Percentiles rank a stretch among this genome's conserved stretches.
Evolutionary conservation across 1,140 invertebrate species (phyloP).

Genomic region (Sarcophaga bullata): DNA sequence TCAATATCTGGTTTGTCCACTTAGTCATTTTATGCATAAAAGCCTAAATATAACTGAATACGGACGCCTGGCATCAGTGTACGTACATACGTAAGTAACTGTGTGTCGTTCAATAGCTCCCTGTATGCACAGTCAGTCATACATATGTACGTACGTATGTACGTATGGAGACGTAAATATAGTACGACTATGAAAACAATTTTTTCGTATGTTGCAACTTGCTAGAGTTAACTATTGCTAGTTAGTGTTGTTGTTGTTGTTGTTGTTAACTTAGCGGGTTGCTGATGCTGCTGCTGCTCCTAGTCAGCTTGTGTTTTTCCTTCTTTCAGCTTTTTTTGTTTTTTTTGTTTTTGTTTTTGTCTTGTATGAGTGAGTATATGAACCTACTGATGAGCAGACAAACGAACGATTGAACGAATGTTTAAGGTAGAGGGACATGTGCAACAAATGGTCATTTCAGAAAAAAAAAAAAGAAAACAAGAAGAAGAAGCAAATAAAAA

Average conservation of each 20-base stretch:
- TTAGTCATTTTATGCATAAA: slow-evolving; percentile 50
- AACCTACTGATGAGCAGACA: slow-evolving; percentile 20
- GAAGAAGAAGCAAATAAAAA: too few species aligned
- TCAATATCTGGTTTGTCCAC: slow-evolving; percentile 66
- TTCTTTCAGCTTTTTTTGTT: not conserved
- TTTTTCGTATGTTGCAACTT: not conserved
- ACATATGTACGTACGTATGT: not conserved
- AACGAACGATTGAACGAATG: not conserved
- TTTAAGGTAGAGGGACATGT: not conserved
- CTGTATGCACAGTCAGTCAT: not conserved
- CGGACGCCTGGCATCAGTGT: not conserved
- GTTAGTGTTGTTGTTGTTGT: not conserved
- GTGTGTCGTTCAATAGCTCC: not conserved
- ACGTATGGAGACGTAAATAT: too few species aligned
- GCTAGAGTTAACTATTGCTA: not conserved
- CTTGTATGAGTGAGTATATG: not conserved
- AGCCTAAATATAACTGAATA: not conserved
- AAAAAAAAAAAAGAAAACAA: too few species aligned
- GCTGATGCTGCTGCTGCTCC: not conserved
- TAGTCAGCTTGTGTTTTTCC: too few species aligned
- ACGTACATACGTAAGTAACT: not conserved
- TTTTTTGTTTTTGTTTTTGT: not conserved
- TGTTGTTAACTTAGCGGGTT: slow-evolving; percentile 2
- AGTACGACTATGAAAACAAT: not conserved
- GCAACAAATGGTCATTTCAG: not conserved